Conservation (phyloP, 2,113 vertebrate genomes). For the Puma concolor region DNA sequence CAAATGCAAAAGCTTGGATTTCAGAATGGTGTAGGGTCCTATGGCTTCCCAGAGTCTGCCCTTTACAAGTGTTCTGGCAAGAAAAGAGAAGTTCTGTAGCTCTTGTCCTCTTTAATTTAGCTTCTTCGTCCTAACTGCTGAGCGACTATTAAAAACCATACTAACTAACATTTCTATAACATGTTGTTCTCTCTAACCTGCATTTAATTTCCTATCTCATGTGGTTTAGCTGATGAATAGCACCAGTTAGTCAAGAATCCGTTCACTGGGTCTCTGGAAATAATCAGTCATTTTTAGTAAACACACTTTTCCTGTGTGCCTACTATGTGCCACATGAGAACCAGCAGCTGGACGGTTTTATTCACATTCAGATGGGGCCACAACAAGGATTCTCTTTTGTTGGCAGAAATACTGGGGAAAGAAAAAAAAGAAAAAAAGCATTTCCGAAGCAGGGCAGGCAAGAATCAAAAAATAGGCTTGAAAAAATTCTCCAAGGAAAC, state of each 20-base stretch:
- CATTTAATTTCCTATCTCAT: neutral
- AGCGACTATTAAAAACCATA: neutral
- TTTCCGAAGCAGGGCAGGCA: constrained; percentile 11
- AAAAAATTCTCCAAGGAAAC: constrained; percentile 62
- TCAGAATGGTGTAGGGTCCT: neutral
- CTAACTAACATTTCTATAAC: constrained; percentile 5
- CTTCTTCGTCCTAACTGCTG: neutral
- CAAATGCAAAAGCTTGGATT: neutral
- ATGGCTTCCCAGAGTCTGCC: neutral
- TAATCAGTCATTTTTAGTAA: neutral
- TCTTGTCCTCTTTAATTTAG: neutral
- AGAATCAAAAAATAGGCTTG: constrained; percentile 54
- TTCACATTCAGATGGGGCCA: neutral
- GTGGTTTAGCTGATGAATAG: neutral
- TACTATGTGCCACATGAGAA: constrained; percentile 4
- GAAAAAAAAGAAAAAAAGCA: neutral
- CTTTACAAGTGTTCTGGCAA: neutral
- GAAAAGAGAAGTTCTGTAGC: neutral
- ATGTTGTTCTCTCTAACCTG: neutral
- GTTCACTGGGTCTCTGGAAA: neutral
- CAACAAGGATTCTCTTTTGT: constrained; percentile 33
- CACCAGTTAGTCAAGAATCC: neutral
- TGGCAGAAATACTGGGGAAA: neutral
- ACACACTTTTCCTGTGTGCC: neutral
- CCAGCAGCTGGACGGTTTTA: neutral